Evolutionary conservation across 37 sponge, comb jelly and placozoan species (phyloP).

Genomic region (Dysidea cf. avara): DNA sequence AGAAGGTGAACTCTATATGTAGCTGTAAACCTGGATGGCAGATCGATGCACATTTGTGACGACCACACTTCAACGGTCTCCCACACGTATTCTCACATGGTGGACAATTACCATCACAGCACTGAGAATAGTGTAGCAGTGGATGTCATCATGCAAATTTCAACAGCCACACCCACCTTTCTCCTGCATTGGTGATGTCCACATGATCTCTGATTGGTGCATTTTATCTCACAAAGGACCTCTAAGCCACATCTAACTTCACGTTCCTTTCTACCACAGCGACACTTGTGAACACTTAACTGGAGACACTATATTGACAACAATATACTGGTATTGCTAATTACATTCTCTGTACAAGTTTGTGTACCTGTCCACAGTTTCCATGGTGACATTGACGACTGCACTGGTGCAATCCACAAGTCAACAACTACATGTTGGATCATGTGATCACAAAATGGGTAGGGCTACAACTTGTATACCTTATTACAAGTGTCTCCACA

Average conservation of each 20-base stretch:
- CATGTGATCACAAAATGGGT: background rate
- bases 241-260: conserved; percentile 61
- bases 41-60: conserved; percentile 85
- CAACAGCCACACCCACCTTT: conserved; percentile 51
- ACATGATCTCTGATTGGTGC: conserved; percentile 71
- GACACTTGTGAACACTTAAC: conserved; percentile 50
- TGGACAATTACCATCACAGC: conserved; percentile 87
- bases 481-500: conserved; percentile 90
- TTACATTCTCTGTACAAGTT: background rate
- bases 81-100: conserved; percentile 88
- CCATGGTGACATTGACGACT: conserved; percentile 77
- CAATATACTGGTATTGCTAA: background rate
- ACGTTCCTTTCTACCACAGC: conserved; percentile 78
- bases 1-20: background rate
- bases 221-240: conserved; percentile 82
- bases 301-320: conserved; percentile 62
- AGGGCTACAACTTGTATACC: conserved; percentile 6
- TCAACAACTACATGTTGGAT: conserved; percentile 23
- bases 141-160: background rate
- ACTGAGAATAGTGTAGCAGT: conserved; percentile 32
- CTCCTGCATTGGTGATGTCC: conserved; percentile 87
- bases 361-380: conserved; percentile 60
- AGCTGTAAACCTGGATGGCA: conserved; percentile 72
- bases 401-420: conserved; percentile 70
- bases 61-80: conserved; percentile 66